A percentile compares a stretch with the other conserved stretches of the same genome.
These are phyloP conservation scores for Aviceda subcristata DNA, from an alignment of 2,113 vertebrate species.

Conservation along the genomic window DNA sequence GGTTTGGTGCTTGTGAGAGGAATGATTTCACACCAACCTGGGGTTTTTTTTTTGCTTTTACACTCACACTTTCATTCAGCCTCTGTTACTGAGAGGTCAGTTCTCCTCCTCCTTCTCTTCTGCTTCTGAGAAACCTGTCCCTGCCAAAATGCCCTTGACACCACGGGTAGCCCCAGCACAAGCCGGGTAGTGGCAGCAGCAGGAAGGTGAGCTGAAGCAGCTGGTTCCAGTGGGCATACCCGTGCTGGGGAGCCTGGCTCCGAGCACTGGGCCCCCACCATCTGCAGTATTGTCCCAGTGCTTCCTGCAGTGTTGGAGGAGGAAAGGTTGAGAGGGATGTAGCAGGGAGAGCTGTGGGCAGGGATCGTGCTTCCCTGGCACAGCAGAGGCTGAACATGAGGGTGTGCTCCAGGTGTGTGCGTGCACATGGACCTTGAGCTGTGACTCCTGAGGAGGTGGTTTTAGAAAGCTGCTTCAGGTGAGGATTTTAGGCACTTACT, in stretches of 20 bases:
- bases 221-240: neutral
- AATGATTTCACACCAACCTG: neutral
- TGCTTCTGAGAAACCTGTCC: neutral
- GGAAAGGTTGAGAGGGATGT: neutral
- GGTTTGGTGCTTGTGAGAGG: neutral
- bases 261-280: rapidly evolving
- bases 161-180: neutral
- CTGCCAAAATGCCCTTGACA: neutral
- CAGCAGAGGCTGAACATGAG: neutral
- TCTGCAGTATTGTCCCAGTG: neutral
- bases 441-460: neutral
- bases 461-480: neutral
- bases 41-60: neutral
- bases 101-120: neutral
- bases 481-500: neutral
- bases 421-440: neutral
- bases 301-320: neutral
- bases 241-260: neutral
- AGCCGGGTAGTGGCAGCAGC: neutral
- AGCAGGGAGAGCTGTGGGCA: neutral
- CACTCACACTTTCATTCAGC: neutral
- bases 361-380: neutral
- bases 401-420: neutral
- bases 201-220: neutral
- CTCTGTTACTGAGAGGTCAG: neutral